A percentile compares a stretch with the other conserved stretches of the same genome.
Evolutionary conservation across 2,888 invertebrate species (phyloP).

Genomic region (Clepsis dumicolana): DNA sequence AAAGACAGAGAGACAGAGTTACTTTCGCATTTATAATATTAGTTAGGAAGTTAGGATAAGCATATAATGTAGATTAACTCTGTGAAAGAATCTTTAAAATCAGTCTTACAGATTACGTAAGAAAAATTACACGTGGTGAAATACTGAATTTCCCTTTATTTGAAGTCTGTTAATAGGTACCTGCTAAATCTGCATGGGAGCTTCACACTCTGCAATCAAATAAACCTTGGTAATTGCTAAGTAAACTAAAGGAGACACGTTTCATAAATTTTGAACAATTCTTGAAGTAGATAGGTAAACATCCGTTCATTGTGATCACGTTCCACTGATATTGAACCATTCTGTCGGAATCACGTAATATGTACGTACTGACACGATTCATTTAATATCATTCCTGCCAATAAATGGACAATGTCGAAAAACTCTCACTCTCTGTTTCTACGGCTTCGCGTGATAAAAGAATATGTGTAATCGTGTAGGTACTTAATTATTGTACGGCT

Average conservation of each 20-base stretch:
- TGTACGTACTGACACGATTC: conserved; percentile 39
- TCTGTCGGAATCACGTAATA: conserved; percentile 32
- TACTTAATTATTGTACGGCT: neutral
- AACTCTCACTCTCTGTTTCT: conserved; percentile 11
- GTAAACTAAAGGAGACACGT: neutral
- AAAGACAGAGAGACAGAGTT: no score
- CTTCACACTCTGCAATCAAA: neutral
- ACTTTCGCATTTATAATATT: no score
- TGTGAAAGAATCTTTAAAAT: neutral
- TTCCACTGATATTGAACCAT: conserved; percentile 37
- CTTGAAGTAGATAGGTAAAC: conserved; percentile 22
- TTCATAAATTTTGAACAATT: conserved; percentile 4
- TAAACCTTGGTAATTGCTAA: neutral
- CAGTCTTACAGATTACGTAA: neutral
- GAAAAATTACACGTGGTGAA: neutral
- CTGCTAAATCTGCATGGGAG: neutral
- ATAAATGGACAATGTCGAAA: conserved; percentile 31
- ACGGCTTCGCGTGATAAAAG: conserved; percentile 18
- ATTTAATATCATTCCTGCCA: conserved; percentile 36
- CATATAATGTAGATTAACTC: neutral
- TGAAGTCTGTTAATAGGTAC: conserved; percentile 12
- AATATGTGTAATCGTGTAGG: conserved; percentile 19
- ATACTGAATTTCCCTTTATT: neutral
- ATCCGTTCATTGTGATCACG: conserved; percentile 31
- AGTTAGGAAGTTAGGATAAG: no score